These are phyloP conservation scores for Allophyes oxyacanthae DNA, from an alignment of 2,888 invertebrate species.

Conservation along the genomic window DNA sequence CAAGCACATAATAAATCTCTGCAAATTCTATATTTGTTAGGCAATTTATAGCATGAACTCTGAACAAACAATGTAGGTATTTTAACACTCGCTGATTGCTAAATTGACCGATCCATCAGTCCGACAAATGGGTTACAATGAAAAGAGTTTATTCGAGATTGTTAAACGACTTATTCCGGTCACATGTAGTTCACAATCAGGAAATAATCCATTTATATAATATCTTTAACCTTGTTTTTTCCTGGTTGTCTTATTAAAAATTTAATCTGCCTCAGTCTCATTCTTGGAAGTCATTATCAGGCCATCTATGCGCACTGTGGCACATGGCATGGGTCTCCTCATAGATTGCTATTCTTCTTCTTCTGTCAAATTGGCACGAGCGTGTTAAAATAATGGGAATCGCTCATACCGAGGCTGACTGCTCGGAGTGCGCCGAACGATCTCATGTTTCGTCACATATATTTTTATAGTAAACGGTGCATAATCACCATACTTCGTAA, in stretches of 20 bases:
- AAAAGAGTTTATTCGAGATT: constrained; percentile 42
- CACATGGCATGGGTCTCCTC: no score
- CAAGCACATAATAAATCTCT: constrained; percentile 33
- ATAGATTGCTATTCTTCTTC: no score
- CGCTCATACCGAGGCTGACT: no score
- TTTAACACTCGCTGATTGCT: constrained; percentile 49
- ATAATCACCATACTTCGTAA: no score
- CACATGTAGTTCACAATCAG: constrained; percentile 19
- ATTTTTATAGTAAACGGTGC: no score
- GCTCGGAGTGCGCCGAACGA: no score
- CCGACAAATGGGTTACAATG: constrained; percentile 44
- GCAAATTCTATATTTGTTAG: constrained; percentile 28
- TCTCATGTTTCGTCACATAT: no score
- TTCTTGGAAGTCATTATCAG: no score
- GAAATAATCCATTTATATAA: constrained; percentile 10
- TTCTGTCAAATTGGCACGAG: no score
- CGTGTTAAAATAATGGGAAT: no score
- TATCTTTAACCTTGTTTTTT: constrained; percentile 19
- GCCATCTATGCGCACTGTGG: no score
- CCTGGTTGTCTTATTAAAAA: background rate
- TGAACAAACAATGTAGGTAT: constrained; percentile 25
- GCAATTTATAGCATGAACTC: constrained; percentile 35
- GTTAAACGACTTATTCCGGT: constrained; percentile 19
- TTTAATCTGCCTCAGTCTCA: no score
- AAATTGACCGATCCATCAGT: constrained; percentile 50